These are phyloP conservation scores for Pollenia angustigena DNA, from an alignment of 2,888 invertebrate genomes.

Conservation along the genomic window DNA sequence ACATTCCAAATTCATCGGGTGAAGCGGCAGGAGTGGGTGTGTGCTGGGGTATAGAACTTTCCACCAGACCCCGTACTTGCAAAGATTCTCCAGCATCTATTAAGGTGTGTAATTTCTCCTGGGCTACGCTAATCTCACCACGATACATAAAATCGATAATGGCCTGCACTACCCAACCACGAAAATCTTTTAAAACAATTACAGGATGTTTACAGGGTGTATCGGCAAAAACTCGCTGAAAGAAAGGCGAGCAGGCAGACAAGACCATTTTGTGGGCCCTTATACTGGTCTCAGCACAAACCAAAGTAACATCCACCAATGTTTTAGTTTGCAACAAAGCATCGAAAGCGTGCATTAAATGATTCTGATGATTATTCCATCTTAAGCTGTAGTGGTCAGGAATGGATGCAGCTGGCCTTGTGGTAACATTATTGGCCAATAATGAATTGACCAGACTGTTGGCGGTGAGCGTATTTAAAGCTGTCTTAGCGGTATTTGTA, in stretches of 20 bases:
- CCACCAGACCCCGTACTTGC: slow-evolving; percentile 92
- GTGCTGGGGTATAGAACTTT: slow-evolving; percentile 85
- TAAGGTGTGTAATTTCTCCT: slow-evolving; percentile 92
- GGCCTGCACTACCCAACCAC: slow-evolving; percentile 94
- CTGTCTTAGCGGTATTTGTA: slow-evolving; percentile 35
- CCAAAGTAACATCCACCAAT: slow-evolving; percentile 95
- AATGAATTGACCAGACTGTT: slow-evolving; percentile 70
- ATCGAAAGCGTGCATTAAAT: slow-evolving; percentile 94
- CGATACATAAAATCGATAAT: slow-evolving; percentile 97
- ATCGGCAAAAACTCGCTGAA: slow-evolving; percentile 94
- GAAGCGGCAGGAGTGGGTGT: slow-evolving; percentile 84
- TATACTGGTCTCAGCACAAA: slow-evolving; percentile 93
- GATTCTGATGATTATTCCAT: slow-evolving; percentile 97
- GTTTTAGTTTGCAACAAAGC: slow-evolving; percentile 94
- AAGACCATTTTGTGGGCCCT: slow-evolving; percentile 96
- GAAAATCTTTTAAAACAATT: slow-evolving; percentile 95
- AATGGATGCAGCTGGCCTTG: slow-evolving; percentile 81
- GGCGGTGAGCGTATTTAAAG: slow-evolving; percentile 24
- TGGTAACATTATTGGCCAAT: slow-evolving; percentile 69
- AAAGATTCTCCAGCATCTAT: slow-evolving; percentile 95
- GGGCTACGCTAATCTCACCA: slow-evolving; percentile 94
- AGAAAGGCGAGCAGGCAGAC: slow-evolving; percentile 95
- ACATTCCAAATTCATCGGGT: slow-evolving; percentile 82
- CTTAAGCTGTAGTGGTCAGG: slow-evolving; percentile 95
- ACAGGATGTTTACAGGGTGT: slow-evolving; percentile 97